These are phyloP conservation scores for Drosophila flavopinicola DNA, from an alignment of 2,888 invertebrate genomes.

Conservation along the genomic window DNA sequence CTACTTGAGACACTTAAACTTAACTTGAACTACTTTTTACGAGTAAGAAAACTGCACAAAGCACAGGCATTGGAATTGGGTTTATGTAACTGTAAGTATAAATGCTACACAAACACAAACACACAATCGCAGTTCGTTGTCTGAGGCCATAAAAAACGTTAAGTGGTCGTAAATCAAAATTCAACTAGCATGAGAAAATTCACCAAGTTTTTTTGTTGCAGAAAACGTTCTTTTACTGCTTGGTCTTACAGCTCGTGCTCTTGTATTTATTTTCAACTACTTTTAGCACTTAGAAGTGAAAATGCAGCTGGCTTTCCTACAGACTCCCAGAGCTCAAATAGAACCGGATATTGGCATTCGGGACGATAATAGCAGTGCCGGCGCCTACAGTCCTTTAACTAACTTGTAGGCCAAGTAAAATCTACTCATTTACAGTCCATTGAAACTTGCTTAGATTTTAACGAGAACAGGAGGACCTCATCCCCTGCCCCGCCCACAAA, in stretches of 20 bases:
- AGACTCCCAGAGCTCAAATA: conserved; percentile 23
- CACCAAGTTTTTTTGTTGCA: conserved; percentile 34
- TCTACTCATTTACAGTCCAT: conserved; percentile 73
- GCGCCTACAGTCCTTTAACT: conserved; percentile 45
- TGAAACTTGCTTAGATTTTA: conserved; percentile 76
- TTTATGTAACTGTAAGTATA: conserved; percentile 40
- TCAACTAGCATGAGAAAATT: conserved; percentile 65
- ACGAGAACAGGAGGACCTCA: conserved; percentile 43
- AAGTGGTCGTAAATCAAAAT: conserved; percentile 78
- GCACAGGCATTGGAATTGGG: conserved; percentile 18
- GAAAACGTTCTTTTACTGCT: conserved; percentile 34
- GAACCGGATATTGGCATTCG: conserved; percentile 47
- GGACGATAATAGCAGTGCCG: conserved; percentile 18
- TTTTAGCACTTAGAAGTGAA: conserved; percentile 41
- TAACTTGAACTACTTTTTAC: conserved; percentile 16
- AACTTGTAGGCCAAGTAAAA: conserved; percentile 45
- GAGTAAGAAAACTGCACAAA: conserved; percentile 1
- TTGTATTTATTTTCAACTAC: conserved; percentile 63
- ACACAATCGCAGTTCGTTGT: conserved; percentile 53
- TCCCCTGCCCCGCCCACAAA: not conserved
- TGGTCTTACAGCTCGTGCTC: conserved; percentile 29
- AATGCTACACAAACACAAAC: conserved; percentile 30
- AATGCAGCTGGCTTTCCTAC: conserved; percentile 41
- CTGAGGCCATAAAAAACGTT: conserved; percentile 70
- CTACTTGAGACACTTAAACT: conserved; percentile 13